Evolutionary conservation across 2,888 invertebrate species (phyloP), one percentile per base, ranked within the genome.

Genomic region (Monopis laevigella): DNA sequence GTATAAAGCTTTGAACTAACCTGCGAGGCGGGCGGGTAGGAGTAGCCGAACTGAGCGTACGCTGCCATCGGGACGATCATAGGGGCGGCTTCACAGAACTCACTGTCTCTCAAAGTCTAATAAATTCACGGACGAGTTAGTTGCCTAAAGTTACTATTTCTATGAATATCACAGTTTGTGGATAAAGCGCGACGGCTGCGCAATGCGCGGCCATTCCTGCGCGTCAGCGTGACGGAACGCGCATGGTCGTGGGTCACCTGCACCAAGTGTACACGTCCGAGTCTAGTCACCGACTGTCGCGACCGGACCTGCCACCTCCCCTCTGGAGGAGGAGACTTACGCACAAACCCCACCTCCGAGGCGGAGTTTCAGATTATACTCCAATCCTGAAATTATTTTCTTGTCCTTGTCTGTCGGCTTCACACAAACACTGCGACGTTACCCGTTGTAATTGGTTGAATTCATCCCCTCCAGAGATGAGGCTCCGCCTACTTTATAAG

Each of bases 21-120:
- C 93, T 93, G 94, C 61, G 93, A 89, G 67, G 92, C 91, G 86
- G 93, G 86, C 86, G 92, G 91, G 85, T 93, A 93, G 62, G 91
- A 86, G 78, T 93, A 94, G 84, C 93, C 93, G 82, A 93, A 93
- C 83, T 94, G 93, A 68, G 93, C 88, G 82, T 94, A 94, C 60
- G 93, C 91, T 73, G 93, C 82, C 82, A 82, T 81, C 58, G 78
- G 78, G 74, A 78, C 74, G 78, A 78, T 78, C 78, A 80, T 78
- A 75, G 66, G 78, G 77, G 69, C 77, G 78, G 78, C 65, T 78
- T 75, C 73, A 74, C 78, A 68, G 66, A 65, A 60, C 66, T 64
- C 72, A 77, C 77, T 78, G 75, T 75, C 75, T 75, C 67, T 74
- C 67, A 58, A 77, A 75, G 77, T 77, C 69, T 69, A 61, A n/a